Conservation (phyloP, 2,888 invertebrate genomes). For the Antitype chi region DNA sequence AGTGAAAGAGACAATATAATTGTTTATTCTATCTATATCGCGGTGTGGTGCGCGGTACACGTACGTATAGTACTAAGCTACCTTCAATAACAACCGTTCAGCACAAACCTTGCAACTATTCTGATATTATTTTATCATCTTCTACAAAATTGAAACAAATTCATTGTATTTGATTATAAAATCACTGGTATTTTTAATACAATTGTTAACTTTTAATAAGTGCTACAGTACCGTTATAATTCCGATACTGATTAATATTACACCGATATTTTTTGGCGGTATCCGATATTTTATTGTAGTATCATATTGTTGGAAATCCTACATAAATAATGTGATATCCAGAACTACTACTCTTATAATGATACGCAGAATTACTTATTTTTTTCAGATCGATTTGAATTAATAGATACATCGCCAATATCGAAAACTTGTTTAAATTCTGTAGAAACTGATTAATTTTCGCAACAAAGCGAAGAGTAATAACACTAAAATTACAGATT, state of each 20-base stretch:
- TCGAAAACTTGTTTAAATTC: constrained; percentile 5
- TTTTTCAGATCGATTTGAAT: not conserved
- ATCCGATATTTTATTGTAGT: not conserved
- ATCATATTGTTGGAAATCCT: not conserved
- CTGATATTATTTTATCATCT: constrained; percentile 24
- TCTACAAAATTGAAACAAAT: constrained; percentile 36
- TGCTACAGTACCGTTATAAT: not conserved
- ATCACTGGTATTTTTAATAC: constrained; percentile 5
- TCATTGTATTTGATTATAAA: not conserved
- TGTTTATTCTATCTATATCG: constrained; percentile 63
- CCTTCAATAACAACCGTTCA: constrained; percentile 52
- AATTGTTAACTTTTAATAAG: not conserved
- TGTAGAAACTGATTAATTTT: constrained; percentile 32
- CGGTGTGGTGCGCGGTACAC: constrained; percentile 57
- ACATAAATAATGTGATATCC: not conserved
- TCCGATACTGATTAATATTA: not conserved
- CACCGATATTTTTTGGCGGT: not conserved
- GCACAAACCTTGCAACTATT: constrained; percentile 47
- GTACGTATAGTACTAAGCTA: constrained; percentile 55
- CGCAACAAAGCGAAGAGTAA: constrained; percentile 36
- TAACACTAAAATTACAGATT: constrained; percentile 47
- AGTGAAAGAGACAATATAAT: constrained; percentile 50
- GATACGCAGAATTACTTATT: not conserved
- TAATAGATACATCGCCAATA: not conserved
- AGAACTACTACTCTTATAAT: not conserved